Evolutionary conservation across 2,113 vertebrate species (phyloP), one percentile per base, ranked within the genome.

Genomic region (Tyrannus savana): DNA sequence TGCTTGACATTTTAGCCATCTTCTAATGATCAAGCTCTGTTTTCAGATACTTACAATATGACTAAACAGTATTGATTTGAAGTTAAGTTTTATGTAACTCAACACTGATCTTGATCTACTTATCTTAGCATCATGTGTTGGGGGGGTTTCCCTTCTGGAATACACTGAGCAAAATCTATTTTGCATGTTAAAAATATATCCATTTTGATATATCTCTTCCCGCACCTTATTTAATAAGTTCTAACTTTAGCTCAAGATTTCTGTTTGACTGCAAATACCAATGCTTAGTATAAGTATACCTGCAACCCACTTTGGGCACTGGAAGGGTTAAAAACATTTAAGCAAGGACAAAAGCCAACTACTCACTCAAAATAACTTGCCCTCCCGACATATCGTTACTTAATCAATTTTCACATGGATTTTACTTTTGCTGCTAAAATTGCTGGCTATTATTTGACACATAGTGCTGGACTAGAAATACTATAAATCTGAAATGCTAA

Each of bases 401-500:
- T 93, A 72, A 93, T 84, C 52, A 64, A 67, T 93, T 85, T 91
- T 52, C 41, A 77, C 27, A 60, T 3, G 19, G 88, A 19, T 75
- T 90, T 90, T 72, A 52, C 53, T 72, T 77, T n/a, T 46, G n/a
- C 60, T 67, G 83, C 30, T 86, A 76, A 86, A 86, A 88, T 80
- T 52, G 47, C n/a, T 44, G 35, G 14, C 67, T 83, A 37, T 59
- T 27, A 0, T 83, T 94, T 66, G 59, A 88, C 17, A 68, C 19
- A 24, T 7, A 14, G 19, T 24, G 46, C 71, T 76, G 24, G 39
- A 56, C 52, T 84, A 68, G 44, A 78, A 88, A 75, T 37, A 24
- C 56, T n/a, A 53, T 35, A 82, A 88, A 74, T 78, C 75, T 84
- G 85, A 92, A 92, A 90, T 67, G 64, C 21, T 94, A 84, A 84